Evolutionary conservation across 2,888 invertebrate genomes (phyloP).

Genomic region (Idaea dimidiata): DNA sequence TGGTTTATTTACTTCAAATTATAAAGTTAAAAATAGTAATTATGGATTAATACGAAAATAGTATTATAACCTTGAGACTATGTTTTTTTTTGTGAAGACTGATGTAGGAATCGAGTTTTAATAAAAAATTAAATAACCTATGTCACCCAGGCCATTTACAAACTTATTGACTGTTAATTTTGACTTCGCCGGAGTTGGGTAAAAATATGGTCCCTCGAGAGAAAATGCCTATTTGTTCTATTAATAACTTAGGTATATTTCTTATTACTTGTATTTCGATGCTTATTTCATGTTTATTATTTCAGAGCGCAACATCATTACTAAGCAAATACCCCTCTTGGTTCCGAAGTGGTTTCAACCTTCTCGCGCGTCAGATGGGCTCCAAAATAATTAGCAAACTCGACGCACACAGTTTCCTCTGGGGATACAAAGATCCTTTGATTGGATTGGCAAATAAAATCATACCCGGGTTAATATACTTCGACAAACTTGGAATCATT

Average conservation of each 20-base stretch:
- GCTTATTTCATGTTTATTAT: background rate
- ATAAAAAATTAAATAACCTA: too few relatives aligned
- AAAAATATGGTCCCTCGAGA: too few relatives aligned
- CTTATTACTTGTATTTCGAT: too few relatives aligned
- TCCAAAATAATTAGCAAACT: slow-evolving; percentile 83
- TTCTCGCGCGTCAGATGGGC: slow-evolving; percentile 78
- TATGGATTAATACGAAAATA: too few relatives aligned
- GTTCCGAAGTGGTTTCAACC: slow-evolving; percentile 81
- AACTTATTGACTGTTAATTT: too few relatives aligned
- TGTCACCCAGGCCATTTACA: too few relatives aligned
- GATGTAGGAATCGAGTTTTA: too few relatives aligned
- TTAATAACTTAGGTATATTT: too few relatives aligned
- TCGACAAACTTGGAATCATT: slow-evolving; percentile 86
- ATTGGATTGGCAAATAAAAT: slow-evolving; percentile 83
- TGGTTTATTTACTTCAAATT: background rate
- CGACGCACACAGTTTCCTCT: slow-evolving; percentile 86
- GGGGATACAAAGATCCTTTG: slow-evolving; percentile 90
- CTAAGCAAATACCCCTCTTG: slow-evolving; percentile 75
- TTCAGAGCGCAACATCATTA: slow-evolving; percentile 63
- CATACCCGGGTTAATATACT: slow-evolving; percentile 84
- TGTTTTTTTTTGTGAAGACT: too few relatives aligned
- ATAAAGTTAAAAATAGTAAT: background rate
- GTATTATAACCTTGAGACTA: too few relatives aligned
- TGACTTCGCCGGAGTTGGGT: too few relatives aligned
- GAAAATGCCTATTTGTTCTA: too few relatives aligned